Conservation (phyloP, 2,797 vertebrate species). For the Gymnocypris eckloni region DNA sequence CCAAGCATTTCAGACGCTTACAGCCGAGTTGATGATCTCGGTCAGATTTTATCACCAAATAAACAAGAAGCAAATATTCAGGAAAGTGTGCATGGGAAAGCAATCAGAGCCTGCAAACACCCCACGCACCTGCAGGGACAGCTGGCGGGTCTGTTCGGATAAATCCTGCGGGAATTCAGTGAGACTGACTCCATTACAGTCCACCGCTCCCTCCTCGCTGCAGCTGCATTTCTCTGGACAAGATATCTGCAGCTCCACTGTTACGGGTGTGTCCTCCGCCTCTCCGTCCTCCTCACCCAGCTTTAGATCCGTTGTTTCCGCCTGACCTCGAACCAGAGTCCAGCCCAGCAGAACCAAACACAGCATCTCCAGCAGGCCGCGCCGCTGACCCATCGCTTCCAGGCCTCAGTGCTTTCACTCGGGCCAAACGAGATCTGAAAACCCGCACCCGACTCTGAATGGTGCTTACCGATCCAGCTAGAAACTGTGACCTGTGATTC, state of each 20-base stretch:
- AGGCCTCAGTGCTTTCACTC: background rate
- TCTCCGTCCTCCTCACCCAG: slow-evolving; percentile 72
- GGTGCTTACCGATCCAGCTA: background rate
- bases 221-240: slow-evolving; percentile 91
- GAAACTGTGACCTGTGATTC: slow-evolving; percentile 2
- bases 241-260: slow-evolving; percentile 22
- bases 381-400: slow-evolving; percentile 70
- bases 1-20: background rate
- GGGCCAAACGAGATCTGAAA: background rate
- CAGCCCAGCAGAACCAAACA: slow-evolving; percentile 76
- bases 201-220: slow-evolving; percentile 85
- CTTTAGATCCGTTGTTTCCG: slow-evolving; percentile 59
- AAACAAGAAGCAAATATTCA: background rate
- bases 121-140: slow-evolving; percentile 89
- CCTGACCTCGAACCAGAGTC: slow-evolving; percentile 72
- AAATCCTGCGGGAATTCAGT: slow-evolving; percentile 86
- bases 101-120: background rate
- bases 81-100: background rate
- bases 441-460: background rate
- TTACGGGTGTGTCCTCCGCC: slow-evolving; percentile 62
- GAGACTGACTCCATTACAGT: slow-evolving; percentile 93
- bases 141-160: slow-evolving; percentile 84
- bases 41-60: background rate
- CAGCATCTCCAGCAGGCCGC: slow-evolving; percentile 71
- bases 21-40: no score